A percentile compares a stretch with the other conserved stretches of the same genome.
These are phyloP conservation scores for Micrasema longulum DNA, from an alignment of 1,140 invertebrate genomes.

Conservation along the genomic window DNA sequence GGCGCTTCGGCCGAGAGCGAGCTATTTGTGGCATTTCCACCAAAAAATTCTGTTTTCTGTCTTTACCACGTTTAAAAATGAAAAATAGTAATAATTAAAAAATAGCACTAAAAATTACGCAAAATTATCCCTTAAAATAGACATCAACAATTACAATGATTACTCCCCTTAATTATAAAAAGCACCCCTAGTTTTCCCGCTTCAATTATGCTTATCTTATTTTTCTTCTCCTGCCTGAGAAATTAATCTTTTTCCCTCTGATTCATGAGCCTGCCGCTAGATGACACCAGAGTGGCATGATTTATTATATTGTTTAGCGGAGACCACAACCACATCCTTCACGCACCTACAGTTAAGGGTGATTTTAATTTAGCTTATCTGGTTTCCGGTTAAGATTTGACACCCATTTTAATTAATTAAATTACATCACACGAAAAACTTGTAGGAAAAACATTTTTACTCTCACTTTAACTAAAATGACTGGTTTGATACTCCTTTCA, in stretches of 20 bases:
- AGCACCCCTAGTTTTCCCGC: background rate
- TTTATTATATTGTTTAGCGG: constrained; percentile 45
- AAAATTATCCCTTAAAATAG: background rate
- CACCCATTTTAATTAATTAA: constrained; percentile 12
- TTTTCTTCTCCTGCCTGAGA: constrained; percentile 40
- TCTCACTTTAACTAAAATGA: too few relatives aligned
- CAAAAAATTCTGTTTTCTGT: too few relatives aligned
- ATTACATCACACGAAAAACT: too few relatives aligned
- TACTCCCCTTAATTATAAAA: constrained; percentile 23
- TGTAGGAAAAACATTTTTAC: too few relatives aligned
- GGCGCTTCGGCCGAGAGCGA: too few relatives aligned
- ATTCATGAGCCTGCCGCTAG: constrained; percentile 52
- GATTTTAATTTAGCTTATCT: constrained; percentile 25
- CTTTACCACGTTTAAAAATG: too few relatives aligned
- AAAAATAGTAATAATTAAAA: too few relatives aligned
- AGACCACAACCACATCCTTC: constrained; percentile 36
- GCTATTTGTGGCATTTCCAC: too few relatives aligned
- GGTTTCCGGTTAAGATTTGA: background rate
- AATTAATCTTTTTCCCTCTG: constrained; percentile 51
- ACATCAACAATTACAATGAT: background rate
- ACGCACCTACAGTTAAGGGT: constrained; percentile 4
- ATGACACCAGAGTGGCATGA: constrained; percentile 50
- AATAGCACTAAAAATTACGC: too few relatives aligned
- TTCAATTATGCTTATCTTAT: constrained; percentile 45
- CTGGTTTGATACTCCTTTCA: too few relatives aligned